Evolutionary conservation across 2,888 invertebrate species (phyloP), one percentile per base, ranked within the genome.

Genomic region (Petrophora chlorosata): DNA sequence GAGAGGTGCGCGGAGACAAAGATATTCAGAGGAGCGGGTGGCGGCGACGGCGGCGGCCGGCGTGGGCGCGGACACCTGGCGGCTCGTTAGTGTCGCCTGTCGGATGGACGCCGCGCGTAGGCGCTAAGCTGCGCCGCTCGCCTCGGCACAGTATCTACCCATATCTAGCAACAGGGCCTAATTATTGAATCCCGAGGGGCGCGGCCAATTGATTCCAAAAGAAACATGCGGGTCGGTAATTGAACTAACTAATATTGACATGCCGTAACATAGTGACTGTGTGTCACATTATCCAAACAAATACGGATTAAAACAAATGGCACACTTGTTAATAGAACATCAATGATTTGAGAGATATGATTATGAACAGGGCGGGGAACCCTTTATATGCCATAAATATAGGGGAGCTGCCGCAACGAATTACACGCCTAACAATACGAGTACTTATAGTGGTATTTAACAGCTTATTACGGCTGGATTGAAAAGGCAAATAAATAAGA

Each of bases 51-150:
- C 44, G 47, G 3, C 23, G 23, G 23, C 5, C 19, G 23, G 58
- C 81, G 90, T 87, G 84, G 88, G 87, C 81, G 85, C 70, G 79
- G 75, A 85, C 89, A 90, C 89, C 89, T 90, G 89, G 88, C 84
- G 79, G 76, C 81, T 85, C 83, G 85, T 85, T 85, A 85, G 82
- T 77, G 84, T 83, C 82, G 81, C 73, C 72, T 67, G 76, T 76
- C 76, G 73, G 73, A 70, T 67, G 67, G 65, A 67, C 69, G 65
- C 61, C 59, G 59, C 41, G 71, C 69, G 72, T 73, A 60, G 71
- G 74, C 63, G 72, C 62, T 57, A 46, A 62, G 59, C 62, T 59
- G 61, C 57, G 50, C 42, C 47, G 13, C 19, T 40, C 34, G 30
- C 32, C 41, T 42, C 38, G 29, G 17, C 23, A n/a, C 35, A 5